Percentiles rank a stretch among this genome's conserved stretches.
Evolutionary conservation across 2,113 vertebrate genomes (phyloP).

Genomic region (Charina bottae): DNA sequence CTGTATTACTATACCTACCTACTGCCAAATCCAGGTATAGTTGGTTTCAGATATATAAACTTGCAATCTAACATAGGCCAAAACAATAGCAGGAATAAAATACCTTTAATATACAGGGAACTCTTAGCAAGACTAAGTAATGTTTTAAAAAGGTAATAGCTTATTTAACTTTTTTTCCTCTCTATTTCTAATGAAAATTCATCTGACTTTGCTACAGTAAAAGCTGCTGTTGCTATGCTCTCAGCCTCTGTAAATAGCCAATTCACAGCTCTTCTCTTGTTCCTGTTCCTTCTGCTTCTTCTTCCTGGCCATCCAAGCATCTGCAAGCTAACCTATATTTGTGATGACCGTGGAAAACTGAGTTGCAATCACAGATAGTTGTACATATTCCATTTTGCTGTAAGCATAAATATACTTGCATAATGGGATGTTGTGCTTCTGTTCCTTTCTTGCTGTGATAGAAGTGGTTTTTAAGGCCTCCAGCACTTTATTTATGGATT

Average conservation of each 20-base stretch:
- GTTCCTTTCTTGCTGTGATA: constrained; percentile 62
- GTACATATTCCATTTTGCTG: constrained; percentile 32
- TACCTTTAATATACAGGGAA: not conserved
- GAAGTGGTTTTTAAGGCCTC: constrained; percentile 52
- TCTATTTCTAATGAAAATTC: constrained; percentile 27
- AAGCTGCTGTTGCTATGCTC: constrained; percentile 43
- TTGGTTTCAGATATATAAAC: constrained; percentile 35
- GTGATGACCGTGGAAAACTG: constrained; percentile 21
- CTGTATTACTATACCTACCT: constrained; percentile 36
- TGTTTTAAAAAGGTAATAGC: constrained; percentile 38
- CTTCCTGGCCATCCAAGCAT: not conserved
- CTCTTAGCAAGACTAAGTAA: constrained; percentile 52
- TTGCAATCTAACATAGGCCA: constrained; percentile 54
- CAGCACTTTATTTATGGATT: constrained; percentile 57
- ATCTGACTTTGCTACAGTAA: constrained; percentile 63
- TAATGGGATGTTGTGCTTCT: constrained; percentile 54
- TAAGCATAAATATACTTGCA: constrained; percentile 49
- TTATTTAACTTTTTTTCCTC: constrained; percentile 23
- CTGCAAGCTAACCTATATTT: constrained; percentile 17
- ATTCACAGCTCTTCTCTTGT: constrained; percentile 29
- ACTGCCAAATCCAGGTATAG: constrained; percentile 58
- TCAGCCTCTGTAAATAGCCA: constrained; percentile 49
- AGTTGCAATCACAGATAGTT: constrained; percentile 16
- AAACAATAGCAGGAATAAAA: constrained; percentile 45
- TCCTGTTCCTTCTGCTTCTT: not conserved